A percentile compares a stretch with the other conserved stretches of the same genome.
These are phyloP conservation scores for Meloidogyne exigua DNA, from an alignment of 1,140 invertebrate genomes.

Conservation along the genomic window DNA sequence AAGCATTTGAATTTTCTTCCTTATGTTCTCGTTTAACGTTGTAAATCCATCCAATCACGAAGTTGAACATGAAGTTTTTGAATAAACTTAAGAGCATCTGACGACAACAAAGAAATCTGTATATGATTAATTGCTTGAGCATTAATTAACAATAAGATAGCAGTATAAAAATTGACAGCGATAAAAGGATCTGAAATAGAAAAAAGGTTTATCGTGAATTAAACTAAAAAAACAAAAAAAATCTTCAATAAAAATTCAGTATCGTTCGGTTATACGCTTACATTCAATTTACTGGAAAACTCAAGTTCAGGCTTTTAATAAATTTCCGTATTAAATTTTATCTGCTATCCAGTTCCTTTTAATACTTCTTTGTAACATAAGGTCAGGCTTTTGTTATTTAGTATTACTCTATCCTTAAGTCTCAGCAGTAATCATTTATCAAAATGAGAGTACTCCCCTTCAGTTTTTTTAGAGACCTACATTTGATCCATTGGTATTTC, in stretches of 20 bases:
- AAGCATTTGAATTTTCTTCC: neutral
- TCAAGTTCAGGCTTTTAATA: no score
- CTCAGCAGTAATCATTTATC: no score
- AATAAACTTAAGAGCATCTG: neutral
- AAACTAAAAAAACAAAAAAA: neutral
- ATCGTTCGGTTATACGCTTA: no score
- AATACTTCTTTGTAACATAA: no score
- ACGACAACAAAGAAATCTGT: neutral
- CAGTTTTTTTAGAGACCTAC: no score
- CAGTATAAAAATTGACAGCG: conserved; percentile 23
- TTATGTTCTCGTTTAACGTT: neutral
- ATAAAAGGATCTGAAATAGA: conserved; percentile 7
- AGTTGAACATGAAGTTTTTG: conserved; percentile 2
- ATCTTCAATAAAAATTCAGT: conserved; percentile 11
- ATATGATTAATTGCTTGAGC: conserved; percentile 14
- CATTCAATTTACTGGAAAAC: no score
- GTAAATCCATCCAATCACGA: conserved; percentile 12
- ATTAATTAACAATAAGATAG: conserved; percentile 12
- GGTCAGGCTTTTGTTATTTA: no score
- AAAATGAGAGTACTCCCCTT: no score
- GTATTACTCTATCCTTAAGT: no score
- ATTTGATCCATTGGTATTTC: no score
- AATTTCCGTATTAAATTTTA: no score
- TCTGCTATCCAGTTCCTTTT: no score
- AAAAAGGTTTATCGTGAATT: neutral